Conservation (phyloP, 2,888 invertebrate species). For the Cataglyphis cursor region DNA sequence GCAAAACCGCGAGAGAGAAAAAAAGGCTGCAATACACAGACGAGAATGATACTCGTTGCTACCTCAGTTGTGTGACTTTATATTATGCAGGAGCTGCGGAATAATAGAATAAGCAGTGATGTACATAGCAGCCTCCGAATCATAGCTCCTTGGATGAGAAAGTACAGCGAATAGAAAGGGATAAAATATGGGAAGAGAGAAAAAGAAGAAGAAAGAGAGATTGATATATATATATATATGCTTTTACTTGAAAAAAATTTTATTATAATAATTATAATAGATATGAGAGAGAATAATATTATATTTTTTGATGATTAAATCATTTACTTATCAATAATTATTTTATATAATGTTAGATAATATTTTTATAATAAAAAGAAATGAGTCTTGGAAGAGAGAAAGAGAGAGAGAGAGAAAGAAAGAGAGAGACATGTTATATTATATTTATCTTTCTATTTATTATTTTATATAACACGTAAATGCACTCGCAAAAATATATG, state of each 20-base stretch:
- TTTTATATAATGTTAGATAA: background rate
- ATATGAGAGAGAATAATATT: background rate
- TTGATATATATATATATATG: background rate
- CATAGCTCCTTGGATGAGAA: slow-evolving; percentile 7
- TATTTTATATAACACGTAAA: background rate
- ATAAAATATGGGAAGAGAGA: background rate
- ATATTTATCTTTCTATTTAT: background rate
- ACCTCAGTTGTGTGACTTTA: slow-evolving; percentile 20
- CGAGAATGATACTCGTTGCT: slow-evolving; percentile 5
- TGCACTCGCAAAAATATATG: background rate
- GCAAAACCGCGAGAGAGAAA: slow-evolving; percentile 15
- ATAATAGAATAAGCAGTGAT: slow-evolving; percentile 47
- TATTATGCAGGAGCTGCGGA: slow-evolving; percentile 42
- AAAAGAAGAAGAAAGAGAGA: slow-evolving; percentile 19
- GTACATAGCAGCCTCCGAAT: slow-evolving; percentile 11
- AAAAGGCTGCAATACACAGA: slow-evolving; percentile 10
- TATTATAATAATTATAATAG: background rate
- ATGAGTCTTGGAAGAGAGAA: background rate
- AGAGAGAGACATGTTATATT: background rate
- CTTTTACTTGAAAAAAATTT: slow-evolving; percentile 24
- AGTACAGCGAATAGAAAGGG: background rate
- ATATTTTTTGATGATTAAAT: background rate
- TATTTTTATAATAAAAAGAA: background rate
- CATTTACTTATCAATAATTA: background rate
- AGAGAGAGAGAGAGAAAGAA: too few relatives aligned